Base-by-base conservation (phyloP, 2,888 invertebrate species). In the Lycocerus yunnanus region DNA sequence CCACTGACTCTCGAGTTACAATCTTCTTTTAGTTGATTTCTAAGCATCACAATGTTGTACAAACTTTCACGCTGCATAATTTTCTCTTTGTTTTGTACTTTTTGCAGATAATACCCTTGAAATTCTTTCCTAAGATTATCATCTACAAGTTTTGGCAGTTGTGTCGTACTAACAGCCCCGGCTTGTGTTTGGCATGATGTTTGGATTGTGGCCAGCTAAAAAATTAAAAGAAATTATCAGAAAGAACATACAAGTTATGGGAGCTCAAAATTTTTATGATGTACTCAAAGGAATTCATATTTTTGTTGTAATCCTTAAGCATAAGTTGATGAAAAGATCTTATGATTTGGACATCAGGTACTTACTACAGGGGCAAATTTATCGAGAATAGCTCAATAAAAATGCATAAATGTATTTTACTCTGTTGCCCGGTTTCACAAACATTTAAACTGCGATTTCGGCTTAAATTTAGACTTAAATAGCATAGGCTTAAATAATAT, bases 21-120 rank as follows among this genome's bases (percentile, higher is more conserved):
- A 58, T 85, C 83, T 67, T 84, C 83, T 73, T 86, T 86, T 13
- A 84, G 61, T 66, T 81, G 77, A 71, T 84, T 84, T 66, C 78
- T 63, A 43, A 77, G 60, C 18, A 69, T 61, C 13, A 79, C 59
- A n/a, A 81, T 58, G 5, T 75, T 59, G 60, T 79, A 71, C 9
- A 77, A 71, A 14, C 74, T 75, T 66, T 77, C 73, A 21, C 78
- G 63, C 14, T 78, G 73, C 9, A 76, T 73, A 13, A 74, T 18
- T 15, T 78, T 63, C 15, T 77, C 74, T 60, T 76, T 69, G 9
- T 75, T 9, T 63, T 76, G 58, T 24, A 65, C 61, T 58, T 72
- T 74, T 65, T 78, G 73, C 6, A 21, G 58, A 11, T 70, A 77
- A 4, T 72, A 69, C 6, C 69, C 18, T 66, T 27, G 15, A n/a